Conservation (phyloP, 2,888 invertebrate genomes). For the Epirrhoe tristata region DNA sequence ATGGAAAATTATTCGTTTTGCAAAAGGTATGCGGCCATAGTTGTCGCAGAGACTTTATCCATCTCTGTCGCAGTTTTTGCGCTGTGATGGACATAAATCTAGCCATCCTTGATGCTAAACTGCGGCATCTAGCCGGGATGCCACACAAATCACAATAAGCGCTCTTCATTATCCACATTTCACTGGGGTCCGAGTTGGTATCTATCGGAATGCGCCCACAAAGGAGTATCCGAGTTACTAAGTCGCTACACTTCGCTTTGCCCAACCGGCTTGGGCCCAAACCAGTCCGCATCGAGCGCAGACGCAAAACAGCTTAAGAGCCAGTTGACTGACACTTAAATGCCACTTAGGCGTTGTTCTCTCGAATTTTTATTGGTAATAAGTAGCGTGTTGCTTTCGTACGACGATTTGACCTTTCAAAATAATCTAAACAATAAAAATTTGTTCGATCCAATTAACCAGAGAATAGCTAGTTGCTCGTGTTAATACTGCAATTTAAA, state of each 20-base stretch:
- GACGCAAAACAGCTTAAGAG: constrained; percentile 66
- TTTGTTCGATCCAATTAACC: constrained; percentile 29
- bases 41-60: constrained; percentile 11
- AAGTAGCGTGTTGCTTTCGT: constrained; percentile 73
- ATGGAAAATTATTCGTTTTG: constrained; percentile 25
- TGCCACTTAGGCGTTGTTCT: constrained; percentile 80
- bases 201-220: constrained; percentile 83
- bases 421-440: constrained; percentile 36
- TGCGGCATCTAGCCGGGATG: constrained; percentile 56
- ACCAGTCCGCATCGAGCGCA: constrained; percentile 65
- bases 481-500: constrained; percentile 16
- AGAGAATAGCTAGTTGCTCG: constrained; percentile 9
- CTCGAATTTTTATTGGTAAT: constrained; percentile 79
- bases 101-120: constrained; percentile 44
- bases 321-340: constrained; percentile 84
- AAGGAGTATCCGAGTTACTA: constrained; percentile 76
- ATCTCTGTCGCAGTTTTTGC: constrained; percentile 29
- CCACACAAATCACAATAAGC: constrained; percentile 81
- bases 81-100: constrained; percentile 51
- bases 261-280: constrained; percentile 76
- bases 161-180: constrained; percentile 83
- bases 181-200: constrained; percentile 69
- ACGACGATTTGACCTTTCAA: constrained; percentile 44
- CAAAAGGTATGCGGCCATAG: constrained; percentile 22
- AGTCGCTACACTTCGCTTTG: constrained; percentile 74